These are phyloP conservation scores for Pteruthius melanotis DNA, from an alignment of 2,113 vertebrate genomes.

Conservation along the genomic window DNA sequence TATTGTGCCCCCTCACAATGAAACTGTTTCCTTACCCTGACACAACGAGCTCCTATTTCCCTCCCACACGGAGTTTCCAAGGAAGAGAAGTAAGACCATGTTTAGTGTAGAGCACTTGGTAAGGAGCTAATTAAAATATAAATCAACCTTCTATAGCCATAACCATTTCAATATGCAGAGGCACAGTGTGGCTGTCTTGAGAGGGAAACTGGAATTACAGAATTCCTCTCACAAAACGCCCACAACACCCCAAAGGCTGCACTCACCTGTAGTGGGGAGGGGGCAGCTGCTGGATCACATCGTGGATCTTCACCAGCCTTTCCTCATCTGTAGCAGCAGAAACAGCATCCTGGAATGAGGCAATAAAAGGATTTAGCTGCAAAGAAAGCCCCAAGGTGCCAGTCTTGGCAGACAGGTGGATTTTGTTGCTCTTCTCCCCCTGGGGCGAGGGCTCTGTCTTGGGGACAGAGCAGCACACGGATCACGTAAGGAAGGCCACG, in stretches of 20 bases:
- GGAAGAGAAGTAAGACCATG: not conserved
- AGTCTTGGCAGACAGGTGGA: fast-evolving
- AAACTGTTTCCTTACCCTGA: not conserved
- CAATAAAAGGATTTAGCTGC: not conserved
- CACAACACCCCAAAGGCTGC: not conserved
- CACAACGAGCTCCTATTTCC: too few species aligned
- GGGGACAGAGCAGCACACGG: not conserved
- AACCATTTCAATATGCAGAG: not conserved
- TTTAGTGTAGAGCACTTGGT: not conserved
- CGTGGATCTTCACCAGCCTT: conserved; percentile 92
- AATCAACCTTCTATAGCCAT: not conserved
- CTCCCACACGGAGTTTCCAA: fast-evolving
- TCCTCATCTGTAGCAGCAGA: conserved; percentile 96
- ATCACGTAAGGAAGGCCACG: not conserved
- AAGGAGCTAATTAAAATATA: not conserved
- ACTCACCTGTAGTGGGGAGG: conserved; percentile 94
- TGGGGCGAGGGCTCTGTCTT: not conserved
- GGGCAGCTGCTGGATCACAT: conserved; percentile 96
- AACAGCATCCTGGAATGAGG: conserved; percentile 86
- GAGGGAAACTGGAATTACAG: not conserved
- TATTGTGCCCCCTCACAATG: not conserved
- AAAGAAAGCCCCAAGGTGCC: fast-evolving
- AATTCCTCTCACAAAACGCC: not conserved
- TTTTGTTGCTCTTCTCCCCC: not conserved
- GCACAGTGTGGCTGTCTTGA: not conserved